phyloP scores from a whole-genome alignment of 1,140 invertebrate genomes.

The Vollenhovia emeryi region DNA sequence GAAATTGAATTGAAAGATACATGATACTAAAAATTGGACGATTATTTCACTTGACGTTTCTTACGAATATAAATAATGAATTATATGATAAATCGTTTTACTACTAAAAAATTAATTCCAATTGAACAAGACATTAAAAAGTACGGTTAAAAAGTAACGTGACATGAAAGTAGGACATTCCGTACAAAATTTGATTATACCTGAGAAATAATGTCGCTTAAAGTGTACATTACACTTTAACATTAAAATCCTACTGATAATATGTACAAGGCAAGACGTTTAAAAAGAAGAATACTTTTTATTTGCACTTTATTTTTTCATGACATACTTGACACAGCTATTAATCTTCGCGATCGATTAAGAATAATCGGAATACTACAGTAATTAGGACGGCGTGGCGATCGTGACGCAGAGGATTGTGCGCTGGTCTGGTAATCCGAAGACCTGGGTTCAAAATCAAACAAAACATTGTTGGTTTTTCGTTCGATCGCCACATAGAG shows the following conservation, averaged over 20 bases:
- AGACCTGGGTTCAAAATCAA: too few relatives aligned
- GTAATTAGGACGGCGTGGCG: constrained; percentile 43
- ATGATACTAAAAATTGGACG: background rate
- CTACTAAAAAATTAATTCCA: background rate
- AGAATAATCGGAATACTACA: constrained; percentile 34
- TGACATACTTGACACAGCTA: constrained; percentile 19
- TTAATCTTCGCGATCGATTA: constrained; percentile 28
- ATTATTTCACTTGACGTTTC: background rate
- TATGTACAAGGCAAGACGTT: background rate
- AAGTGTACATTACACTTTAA: background rate
- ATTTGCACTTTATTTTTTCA: constrained; percentile 19
- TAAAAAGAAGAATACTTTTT: constrained; percentile 1
- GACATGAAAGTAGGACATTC: background rate
- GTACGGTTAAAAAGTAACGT: background rate
- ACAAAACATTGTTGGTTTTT: too few relatives aligned
- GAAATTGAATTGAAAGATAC: background rate
- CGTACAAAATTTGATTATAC: background rate
- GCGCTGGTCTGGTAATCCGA: too few relatives aligned
- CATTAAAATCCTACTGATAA: background rate
- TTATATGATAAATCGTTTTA: background rate
- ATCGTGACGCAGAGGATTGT: too few relatives aligned
- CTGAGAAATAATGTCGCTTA: background rate
- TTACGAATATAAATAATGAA: background rate
- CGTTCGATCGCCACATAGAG: too few relatives aligned
- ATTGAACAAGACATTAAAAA: background rate